These are phyloP conservation scores for Parascotia fuliginaria DNA, from an alignment of 2,888 invertebrate species.

Conservation along the genomic window DNA sequence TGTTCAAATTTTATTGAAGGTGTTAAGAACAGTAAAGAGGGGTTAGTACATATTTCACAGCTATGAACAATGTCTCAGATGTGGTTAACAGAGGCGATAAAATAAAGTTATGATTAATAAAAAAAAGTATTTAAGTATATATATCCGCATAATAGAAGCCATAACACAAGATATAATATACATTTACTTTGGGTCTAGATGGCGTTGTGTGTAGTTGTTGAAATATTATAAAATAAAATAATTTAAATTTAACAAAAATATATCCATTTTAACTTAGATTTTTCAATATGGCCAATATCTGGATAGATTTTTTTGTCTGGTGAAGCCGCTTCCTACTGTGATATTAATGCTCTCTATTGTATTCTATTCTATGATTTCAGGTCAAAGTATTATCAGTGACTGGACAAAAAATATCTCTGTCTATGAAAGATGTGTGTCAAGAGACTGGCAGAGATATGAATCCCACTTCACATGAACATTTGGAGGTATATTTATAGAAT, in stretches of 20 bases:
- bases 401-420: constrained; percentile 97
- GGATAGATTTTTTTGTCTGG: too few species aligned
- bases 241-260: too few species aligned
- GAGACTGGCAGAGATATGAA: constrained; percentile 97
- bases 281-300: too few species aligned
- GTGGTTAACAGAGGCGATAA: constrained; percentile 95
- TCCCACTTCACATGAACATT: constrained; percentile 90
- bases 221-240: too few species aligned
- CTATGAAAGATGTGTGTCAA: constrained; percentile 99
- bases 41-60: constrained; percentile 98
- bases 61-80: constrained; percentile 96
- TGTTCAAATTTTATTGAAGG: constrained; percentile 98
- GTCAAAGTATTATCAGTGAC: constrained; percentile 96
- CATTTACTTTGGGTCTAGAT: too few species aligned
- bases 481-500: constrained; percentile 78
- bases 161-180: too few species aligned
- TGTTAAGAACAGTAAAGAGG: constrained; percentile 95
- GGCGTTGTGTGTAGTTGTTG: too few species aligned
- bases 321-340: too few species aligned
- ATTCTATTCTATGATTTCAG: constrained; percentile 70
- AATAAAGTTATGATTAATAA: constrained; percentile 91
- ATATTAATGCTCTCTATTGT: too few species aligned
- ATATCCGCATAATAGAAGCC: too few species aligned
- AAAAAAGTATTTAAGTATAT: too few species aligned
- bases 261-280: too few species aligned